Conservation (phyloP, 1,140 invertebrate genomes). For the Hypothenemus hampei region DNA sequence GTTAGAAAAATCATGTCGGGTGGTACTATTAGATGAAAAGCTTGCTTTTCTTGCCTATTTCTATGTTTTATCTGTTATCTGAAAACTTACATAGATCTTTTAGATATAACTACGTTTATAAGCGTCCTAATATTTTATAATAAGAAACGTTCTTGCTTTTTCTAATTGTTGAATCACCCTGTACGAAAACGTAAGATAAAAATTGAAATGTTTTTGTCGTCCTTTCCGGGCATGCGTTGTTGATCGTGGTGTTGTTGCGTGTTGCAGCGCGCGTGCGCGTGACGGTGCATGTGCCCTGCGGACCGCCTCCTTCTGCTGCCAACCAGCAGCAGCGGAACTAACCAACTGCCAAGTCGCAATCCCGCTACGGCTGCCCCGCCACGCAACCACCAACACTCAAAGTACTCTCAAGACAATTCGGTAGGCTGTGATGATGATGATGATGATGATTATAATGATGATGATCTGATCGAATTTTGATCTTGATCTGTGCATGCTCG, state of each 20-base stretch:
- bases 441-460: not conserved
- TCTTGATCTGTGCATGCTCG: conserved; percentile 20
- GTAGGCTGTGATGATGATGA: conserved; percentile 36
- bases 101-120: no score
- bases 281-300: conserved; percentile 49
- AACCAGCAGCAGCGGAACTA: conserved; percentile 42
- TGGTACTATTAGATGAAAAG: no score
- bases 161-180: no score
- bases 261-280: conserved; percentile 52
- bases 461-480: no score
- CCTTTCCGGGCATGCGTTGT: conserved; percentile 19
- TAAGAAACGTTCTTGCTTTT: no score
- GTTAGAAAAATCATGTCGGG: no score
- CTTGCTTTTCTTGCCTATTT: no score
- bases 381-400: conserved; percentile 28
- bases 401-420: conserved; percentile 32
- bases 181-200: no score
- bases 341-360: conserved; percentile 31
- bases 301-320: conserved; percentile 29
- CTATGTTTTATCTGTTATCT: no score
- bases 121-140: no score
- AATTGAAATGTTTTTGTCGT: no score
- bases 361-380: conserved; percentile 43
- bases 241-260: conserved; percentile 46
- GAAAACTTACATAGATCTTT: no score